Evolutionary conservation across 2,113 vertebrate genomes (phyloP).

Genomic region (Marcusenius ussheri): DNA sequence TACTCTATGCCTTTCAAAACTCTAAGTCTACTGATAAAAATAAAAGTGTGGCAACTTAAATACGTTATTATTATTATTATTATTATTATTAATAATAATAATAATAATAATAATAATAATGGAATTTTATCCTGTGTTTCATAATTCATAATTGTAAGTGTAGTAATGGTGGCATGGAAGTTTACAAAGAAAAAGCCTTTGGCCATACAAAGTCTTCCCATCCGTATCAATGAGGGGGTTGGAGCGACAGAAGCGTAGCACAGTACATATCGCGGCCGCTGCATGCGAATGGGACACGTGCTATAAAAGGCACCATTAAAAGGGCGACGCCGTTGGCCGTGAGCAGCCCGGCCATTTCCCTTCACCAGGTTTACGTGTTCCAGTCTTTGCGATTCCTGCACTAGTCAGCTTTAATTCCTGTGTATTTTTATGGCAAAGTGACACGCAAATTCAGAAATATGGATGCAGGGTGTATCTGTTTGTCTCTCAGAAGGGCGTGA

Average conservation of each 20-base stretch:
- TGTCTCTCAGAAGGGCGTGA: not conserved
- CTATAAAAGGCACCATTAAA: not conserved
- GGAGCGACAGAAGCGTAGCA: not conserved
- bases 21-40: not conserved
- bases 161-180: not conserved
- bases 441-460: not conserved
- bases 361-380: not conserved
- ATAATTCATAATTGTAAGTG: not conserved
- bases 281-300: not conserved
- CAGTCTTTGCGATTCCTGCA: not conserved
- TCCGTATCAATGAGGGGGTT: not conserved
- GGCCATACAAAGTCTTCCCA: not conserved
- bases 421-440: not conserved
- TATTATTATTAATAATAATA: not conserved
- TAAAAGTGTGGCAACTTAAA: not conserved
- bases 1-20: not conserved
- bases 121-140: not conserved
- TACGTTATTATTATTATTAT: not conserved
- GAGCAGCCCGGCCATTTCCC: not conserved
- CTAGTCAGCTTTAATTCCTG: not conserved
- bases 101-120: not conserved
- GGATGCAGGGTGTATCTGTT: not conserved
- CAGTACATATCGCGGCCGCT: not conserved
- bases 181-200: constrained; percentile 7
- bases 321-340: not conserved